Evolutionary conservation across 1,140 invertebrate genomes (phyloP), one percentile per base, ranked within the genome.

Genomic region (Ectropis grisescens): DNA sequence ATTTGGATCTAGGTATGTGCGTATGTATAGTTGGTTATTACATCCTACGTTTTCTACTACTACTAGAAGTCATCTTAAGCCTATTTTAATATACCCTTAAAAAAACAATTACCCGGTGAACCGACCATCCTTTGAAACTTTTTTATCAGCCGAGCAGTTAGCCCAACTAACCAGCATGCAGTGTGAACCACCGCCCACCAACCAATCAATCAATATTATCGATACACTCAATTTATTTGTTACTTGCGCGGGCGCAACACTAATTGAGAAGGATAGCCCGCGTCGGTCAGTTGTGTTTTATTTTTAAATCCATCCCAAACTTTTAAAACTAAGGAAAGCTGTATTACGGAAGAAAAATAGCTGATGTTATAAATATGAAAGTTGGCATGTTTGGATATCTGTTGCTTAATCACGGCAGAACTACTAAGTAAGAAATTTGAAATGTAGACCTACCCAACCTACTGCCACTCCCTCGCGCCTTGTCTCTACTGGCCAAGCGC

Each of bases 201-300:
- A 38, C 24, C 42, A 28, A 51, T 46, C 50, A 43, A 49, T 49
- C 46, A 48, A 48, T 49, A 53, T 53, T 43, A 49, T 49, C 46
- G 46, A 54, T 27, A 30, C 37, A n/a, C 13, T 38, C 50, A 53
- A 53, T 53, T 48, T 38, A 41, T 29, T 19, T 19, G 34, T 22
- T 14, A 34, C 28, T 29, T 11, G 26, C 15, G 28, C 33, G 40
- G 30, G 35, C 13, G 15, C 26, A 29, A 13, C 30, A n/a, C 15
- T 26, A 41, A 34, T 41, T 34, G 38, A 16, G 8, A 11, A 7
- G 7, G 36, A 43, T 38, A 28, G 25, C n/a, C n/a, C 10, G 11
- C 13, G 13, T 29, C 25, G 13, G 12, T 22, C 4, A 4, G 19
- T 22, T 22, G 4, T 5, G 9, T 22, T 22, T 22, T 9, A 22